Base-by-base conservation (phyloP, 2,888 invertebrate species). In the Bursaphelenchus okinawaensis region DNA sequence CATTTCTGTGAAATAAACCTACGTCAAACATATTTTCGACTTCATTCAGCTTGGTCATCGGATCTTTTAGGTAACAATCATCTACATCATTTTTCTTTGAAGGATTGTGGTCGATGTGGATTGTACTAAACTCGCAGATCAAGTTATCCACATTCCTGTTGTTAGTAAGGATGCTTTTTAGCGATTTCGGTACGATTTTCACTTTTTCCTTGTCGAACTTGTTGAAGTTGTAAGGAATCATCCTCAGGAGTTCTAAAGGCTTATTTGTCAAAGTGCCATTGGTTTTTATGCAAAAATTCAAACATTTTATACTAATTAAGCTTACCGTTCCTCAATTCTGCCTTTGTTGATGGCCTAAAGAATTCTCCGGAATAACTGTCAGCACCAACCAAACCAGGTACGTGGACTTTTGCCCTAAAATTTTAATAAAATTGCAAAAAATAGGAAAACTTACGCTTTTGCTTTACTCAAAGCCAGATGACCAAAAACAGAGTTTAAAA, bases 401-500 rank as follows among this genome's bases (percentile, higher is more conserved):
- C 50, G 19, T 59, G 60, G 52, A 59, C 40, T 24, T 31, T 31
- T 16, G 60, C 16, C 16, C 60, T 59, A 40, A 59, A 59, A 24
- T 1, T n/a, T 54, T 24, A n/a, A 54, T 19, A 27, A n/a, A 54
- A 27, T 6, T 12, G 12, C 19, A 54, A 54, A 26, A 63, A 55
- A 64, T 27, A 26, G 8, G 12, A 54, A 6, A 61, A 12, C 70
- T 7, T 56, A 69, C 75, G 70, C 69, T 60, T 67, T 61, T 7
- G 62, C 54, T 23, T 62, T 56, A n/a, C 66, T 62, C 1, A 76
- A 62, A 0, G 74, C 74, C 29, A 72, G 70, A 50, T 73, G 70
- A n/a, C 77, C 75, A 19, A 77, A 70, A 57, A 67, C 65, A 26
- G 72, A 71, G n/a, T 71, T 61, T n/a, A 77, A 55, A 60, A 77